A percentile compares a stretch with the other conserved stretches of the same genome.
phyloP scores from a whole-genome alignment of 2,888 invertebrate genomes.

The Parthenolecanium corni region DNA sequence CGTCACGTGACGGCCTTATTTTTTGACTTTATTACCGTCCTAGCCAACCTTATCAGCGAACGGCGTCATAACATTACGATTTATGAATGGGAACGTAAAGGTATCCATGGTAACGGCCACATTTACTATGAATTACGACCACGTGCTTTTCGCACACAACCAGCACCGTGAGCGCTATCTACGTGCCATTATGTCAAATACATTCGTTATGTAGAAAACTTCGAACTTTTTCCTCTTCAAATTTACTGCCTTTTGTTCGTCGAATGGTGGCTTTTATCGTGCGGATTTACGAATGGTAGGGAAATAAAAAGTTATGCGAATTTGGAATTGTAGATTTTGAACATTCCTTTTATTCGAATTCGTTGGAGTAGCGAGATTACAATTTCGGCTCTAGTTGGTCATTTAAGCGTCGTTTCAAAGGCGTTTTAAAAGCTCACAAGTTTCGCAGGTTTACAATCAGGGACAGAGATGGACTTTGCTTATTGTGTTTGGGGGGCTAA shows the following conservation, averaged over 20 bases:
- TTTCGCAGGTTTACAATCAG: too few relatives aligned
- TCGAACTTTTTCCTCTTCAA: not conserved
- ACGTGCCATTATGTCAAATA: not conserved
- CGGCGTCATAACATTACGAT: constrained; percentile 29
- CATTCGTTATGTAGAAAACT: not conserved
- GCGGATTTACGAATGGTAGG: too few relatives aligned
- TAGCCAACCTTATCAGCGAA: constrained; percentile 29
- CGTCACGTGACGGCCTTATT: constrained; percentile 29
- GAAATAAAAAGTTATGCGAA: too few relatives aligned
- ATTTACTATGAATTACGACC: constrained; percentile 29
- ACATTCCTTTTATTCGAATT: too few relatives aligned
- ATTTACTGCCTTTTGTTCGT: not conserved
- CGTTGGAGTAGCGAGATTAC: too few relatives aligned
- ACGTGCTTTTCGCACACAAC: constrained; percentile 17
- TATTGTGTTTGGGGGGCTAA: too few relatives aligned
- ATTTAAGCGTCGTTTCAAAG: too few relatives aligned
- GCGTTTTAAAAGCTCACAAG: too few relatives aligned
- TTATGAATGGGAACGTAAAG: constrained; percentile 28
- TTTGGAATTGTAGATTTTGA: too few relatives aligned
- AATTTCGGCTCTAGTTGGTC: too few relatives aligned
- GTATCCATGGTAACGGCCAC: constrained; percentile 27
- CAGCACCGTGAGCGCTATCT: constrained; percentile 18
- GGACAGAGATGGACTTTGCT: too few relatives aligned
- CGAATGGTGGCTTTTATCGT: not conserved
- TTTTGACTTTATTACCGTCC: constrained; percentile 29